Evolutionary conservation across 2,888 invertebrate genomes (phyloP).

Genomic region (Phytoseiulus persimilis): DNA sequence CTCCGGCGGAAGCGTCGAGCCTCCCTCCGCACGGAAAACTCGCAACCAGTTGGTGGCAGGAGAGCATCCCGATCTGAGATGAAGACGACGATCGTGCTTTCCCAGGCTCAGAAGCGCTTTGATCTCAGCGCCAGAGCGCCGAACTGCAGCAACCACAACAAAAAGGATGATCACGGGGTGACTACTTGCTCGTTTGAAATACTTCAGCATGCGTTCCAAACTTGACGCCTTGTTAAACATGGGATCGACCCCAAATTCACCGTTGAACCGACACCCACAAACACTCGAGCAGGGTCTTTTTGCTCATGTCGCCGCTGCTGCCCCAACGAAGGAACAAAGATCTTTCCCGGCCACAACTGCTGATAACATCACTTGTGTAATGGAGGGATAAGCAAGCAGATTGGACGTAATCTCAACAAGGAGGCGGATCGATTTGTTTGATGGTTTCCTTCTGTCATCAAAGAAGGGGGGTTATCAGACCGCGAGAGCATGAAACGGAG

Average conservation of each 20-base stretch:
- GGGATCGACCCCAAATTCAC: neutral
- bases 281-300: neutral
- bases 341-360: neutral
- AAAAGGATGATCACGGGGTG: neutral
- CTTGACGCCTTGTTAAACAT: neutral
- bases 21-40: too few relatives aligned
- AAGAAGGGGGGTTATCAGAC: neutral
- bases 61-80: neutral
- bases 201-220: neutral
- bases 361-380: neutral
- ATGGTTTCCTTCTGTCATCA: neutral
- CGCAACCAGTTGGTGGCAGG: too few relatives aligned
- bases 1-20: too few relatives aligned
- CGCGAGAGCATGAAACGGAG: neutral
- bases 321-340: neutral
- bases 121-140: neutral
- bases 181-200: neutral
- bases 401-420: neutral
- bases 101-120: neutral
- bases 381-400: neutral
- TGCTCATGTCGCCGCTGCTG: neutral
- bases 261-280: neutral
- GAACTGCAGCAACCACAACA: neutral
- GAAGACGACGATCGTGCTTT: neutral
- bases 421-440: slow-evolving; percentile 5